These are phyloP conservation scores for Hyposmocoma kahamanoa DNA, from an alignment of 1,140 invertebrate genomes.

Conservation along the genomic window DNA sequence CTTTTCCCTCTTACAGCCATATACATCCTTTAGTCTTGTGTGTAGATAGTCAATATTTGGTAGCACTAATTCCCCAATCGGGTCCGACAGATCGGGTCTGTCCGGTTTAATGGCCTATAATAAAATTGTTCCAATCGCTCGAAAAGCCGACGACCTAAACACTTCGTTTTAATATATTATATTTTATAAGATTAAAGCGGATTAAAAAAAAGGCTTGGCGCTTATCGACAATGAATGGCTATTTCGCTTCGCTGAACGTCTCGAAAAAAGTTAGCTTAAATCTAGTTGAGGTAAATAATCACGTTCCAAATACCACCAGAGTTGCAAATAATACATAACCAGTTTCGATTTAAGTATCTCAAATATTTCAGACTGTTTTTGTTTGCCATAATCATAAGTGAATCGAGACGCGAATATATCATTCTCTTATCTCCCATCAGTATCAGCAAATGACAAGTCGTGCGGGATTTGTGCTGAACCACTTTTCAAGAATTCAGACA, in stretches of 20 bases:
- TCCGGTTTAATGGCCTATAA: conserved; percentile 13
- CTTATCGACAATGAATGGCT: too few species aligned
- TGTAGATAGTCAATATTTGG: background rate
- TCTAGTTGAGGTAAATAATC: too few species aligned
- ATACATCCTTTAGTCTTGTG: background rate
- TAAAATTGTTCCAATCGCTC: conserved; percentile 35
- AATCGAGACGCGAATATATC: conserved; percentile 13
- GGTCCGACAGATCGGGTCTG: background rate
- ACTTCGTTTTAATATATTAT: conserved; percentile 18
- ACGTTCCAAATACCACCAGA: too few species aligned
- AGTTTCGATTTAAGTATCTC: too few species aligned
- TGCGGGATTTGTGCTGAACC: conserved; percentile 4
- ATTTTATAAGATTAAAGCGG: conserved; percentile 25
- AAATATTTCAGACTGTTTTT: too few species aligned
- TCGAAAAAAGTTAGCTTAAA: too few species aligned
- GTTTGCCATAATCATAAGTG: conserved; percentile 11
- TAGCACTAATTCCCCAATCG: conserved; percentile 1
- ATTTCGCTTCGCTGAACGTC: too few species aligned
- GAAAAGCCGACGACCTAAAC: conserved; percentile 26
- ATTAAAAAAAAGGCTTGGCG: background rate
- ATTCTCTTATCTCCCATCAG: conserved; percentile 19
- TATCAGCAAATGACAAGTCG: conserved; percentile 11
- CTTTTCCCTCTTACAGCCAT: background rate
- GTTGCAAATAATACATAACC: too few species aligned
- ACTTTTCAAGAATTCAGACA: conserved; percentile 22